Base-by-base conservation (phyloP, 2,113 vertebrate genomes). In the Natator depressus region DNA sequence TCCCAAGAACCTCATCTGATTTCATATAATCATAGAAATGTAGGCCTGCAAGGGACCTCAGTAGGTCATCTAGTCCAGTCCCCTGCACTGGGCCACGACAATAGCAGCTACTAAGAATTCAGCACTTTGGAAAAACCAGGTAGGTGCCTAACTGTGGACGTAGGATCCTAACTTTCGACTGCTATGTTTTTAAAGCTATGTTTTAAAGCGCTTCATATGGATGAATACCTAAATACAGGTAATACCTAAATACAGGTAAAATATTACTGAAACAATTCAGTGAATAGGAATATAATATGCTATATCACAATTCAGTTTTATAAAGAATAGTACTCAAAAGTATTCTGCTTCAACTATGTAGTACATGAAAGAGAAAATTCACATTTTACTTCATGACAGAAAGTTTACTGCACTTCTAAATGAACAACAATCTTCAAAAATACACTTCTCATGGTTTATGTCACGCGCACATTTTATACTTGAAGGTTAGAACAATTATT, bases 361-460 rank as follows among this genome's bases (percentile, higher is more conserved):
- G 84, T 88, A 94, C 0, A 79, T 89, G 84, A 94, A 95, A 96
- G 69, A 86, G 93, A 97, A 98, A 91, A 97, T 87, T 94, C 88
- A 81, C 59, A 82, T 94, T 95, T 83, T 92, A 95, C 88, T 93
- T 91, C 91, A 95, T 75, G 87, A 97, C 90, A 97, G 85, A 78
- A 95, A 79, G 92, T 97, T 96, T 96, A 97, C 98, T 97, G 75
- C 55, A 94, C 91, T 97, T 96, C 89, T 97, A 97, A 97, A 96
- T 90, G 54, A 87, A 82, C 87, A 91, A 82, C 93, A 98, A 78
- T 83, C 90, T 97, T 95, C 91, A 97, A 98, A 98, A 98, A 98
- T 96, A 98, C 96, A 97, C 82, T 96, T 97, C 85, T 96, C 55
- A 14, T 91, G 88, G 38, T 94, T 97, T 96, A 42, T 94, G 96